Evolutionary conservation across 30 jellyfish, hydroid and myxozoan species (phyloP).

Genomic region (Phacellophora camtschatica): DNA sequence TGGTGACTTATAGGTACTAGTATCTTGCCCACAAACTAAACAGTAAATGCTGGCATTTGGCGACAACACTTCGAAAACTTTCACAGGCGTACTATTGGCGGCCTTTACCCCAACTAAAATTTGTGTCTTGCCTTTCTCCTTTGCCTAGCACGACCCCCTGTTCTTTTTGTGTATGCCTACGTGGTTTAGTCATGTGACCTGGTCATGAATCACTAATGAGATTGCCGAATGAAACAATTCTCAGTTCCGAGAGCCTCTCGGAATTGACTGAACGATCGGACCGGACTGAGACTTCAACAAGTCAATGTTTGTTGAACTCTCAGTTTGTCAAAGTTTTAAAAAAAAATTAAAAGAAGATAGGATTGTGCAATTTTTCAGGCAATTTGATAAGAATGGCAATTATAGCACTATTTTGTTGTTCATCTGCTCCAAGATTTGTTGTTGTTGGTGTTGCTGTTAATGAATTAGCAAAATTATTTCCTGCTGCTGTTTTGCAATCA

Average conservation of each 20-base stretch:
- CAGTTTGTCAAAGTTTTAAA: too few relatives aligned
- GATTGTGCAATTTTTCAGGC: too few relatives aligned
- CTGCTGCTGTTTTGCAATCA: too few relatives aligned
- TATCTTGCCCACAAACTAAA: slow-evolving; percentile 39
- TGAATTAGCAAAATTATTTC: too few relatives aligned
- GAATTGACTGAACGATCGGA: neutral
- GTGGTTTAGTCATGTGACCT: slow-evolving; percentile 10
- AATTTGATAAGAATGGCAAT: too few relatives aligned
- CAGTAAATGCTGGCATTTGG: slow-evolving; percentile 41
- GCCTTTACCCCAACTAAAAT: slow-evolving; percentile 15
- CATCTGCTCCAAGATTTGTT: too few relatives aligned
- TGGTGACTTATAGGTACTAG: slow-evolving; percentile 22
- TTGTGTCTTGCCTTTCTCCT: slow-evolving; percentile 21
- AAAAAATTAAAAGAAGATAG: too few relatives aligned
- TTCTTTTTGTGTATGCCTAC: neutral
- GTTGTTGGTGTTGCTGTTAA: too few relatives aligned
- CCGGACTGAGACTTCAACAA: neutral
- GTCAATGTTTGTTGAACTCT: too few relatives aligned
- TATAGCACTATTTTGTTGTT: too few relatives aligned
- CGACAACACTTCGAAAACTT: slow-evolving; percentile 36
- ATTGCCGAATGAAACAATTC: slow-evolving; percentile 10
- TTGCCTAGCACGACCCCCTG: slow-evolving; percentile 48
- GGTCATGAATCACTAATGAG: neutral
- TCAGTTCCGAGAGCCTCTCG: slow-evolving; percentile 22
- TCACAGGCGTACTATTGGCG: slow-evolving; percentile 35